Conservation (phyloP, 2,888 invertebrate genomes). For the Mechanitis messenoides region DNA sequence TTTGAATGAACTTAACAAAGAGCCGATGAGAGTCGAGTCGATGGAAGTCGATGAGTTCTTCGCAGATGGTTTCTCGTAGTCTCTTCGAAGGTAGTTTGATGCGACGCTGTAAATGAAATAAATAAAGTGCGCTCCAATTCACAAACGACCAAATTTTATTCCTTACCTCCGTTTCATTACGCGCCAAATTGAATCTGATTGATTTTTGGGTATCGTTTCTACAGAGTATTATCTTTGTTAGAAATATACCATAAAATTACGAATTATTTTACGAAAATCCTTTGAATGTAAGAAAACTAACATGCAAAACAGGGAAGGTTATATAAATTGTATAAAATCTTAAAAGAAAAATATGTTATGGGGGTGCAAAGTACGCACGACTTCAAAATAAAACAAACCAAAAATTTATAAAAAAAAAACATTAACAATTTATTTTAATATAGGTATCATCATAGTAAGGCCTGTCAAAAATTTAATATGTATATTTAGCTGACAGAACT, state of each 20-base stretch:
- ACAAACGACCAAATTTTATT: constrained; percentile 10
- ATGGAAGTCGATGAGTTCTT: background rate
- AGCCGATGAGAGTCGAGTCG: background rate
- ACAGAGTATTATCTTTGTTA: background rate
- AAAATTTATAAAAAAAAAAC: no score
- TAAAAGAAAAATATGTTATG: no score
- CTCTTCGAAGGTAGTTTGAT: background rate
- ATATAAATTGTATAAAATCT: no score
- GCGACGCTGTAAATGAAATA: constrained; percentile 6
- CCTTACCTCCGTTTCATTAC: constrained; percentile 4
- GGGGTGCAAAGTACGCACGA: no score
- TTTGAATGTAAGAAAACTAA: no score
- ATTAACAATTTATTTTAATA: no score
- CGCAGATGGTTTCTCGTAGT: background rate
- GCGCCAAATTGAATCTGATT: constrained; percentile 11
- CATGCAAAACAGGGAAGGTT: no score
- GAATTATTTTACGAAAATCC: no score
- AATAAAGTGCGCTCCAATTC: constrained; percentile 15
- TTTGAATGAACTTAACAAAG: constrained; percentile 10
- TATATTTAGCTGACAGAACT: no score
- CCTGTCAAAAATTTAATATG: no score
- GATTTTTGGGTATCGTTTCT: background rate
- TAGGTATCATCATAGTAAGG: no score
- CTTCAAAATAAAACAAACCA: no score
- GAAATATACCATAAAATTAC: background rate